Evolutionary conservation across 2,113 vertebrate species (phyloP), one percentile per base, ranked within the genome.

Genomic region (Sialia sialis): DNA sequence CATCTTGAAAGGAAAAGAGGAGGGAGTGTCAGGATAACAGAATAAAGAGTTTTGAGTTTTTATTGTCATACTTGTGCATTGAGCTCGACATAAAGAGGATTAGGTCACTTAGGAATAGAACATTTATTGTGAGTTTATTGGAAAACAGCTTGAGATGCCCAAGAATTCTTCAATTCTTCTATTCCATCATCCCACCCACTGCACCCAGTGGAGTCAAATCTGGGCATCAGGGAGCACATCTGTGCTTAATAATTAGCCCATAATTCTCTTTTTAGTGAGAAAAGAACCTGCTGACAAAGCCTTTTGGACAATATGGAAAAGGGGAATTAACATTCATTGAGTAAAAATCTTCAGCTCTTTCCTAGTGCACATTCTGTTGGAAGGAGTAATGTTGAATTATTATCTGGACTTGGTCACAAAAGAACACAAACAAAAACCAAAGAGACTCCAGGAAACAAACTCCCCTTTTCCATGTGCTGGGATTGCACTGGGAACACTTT

Each of bases 371-470:
- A 23, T 74, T 83, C 67, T 77, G 30, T 38, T 93, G 78, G 94
- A 91, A 88, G 9, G 0, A 93, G 63, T 51, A 16, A 59, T 7
- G 29, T 16, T 48, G 59, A 91, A 63, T 67, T 85, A 84, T 9
- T 72, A 12, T 21, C 62, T 70, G 60, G 81, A 36, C 83, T 81
- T 67, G 75, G 75, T 85, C 84, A 67, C 67, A 66, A 38, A 90
- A 79, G 77, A 74, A 59, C 55, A 73, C 18, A 93, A 95, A 76
- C 59, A 94, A 91, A 94, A 76, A 1, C 9, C 43, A 16, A 95
- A 84, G 43, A 84, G 89, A 69, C 49, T 88, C 75, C 72, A 95
- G 72, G 80, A 93, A 96, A 92, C 64, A 49, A 76, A 56, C 29
- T 36, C 60, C 41, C 74, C 11, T 83, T 94, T 80, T n/a, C 67